Conservation (phyloP, 2,113 vertebrate genomes). For the Myrmophylax atrothorax region DNA sequence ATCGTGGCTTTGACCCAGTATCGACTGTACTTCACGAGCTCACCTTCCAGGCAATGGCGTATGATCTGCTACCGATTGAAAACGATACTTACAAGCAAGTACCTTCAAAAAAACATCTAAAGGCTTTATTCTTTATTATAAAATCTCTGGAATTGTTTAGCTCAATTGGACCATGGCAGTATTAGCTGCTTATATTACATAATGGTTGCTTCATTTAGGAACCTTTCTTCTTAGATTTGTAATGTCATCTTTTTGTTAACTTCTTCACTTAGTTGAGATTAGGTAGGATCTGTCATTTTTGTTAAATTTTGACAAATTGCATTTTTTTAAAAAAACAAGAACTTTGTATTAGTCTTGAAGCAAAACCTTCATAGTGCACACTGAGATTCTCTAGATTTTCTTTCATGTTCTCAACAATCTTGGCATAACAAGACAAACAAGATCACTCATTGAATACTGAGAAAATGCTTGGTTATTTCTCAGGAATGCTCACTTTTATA, state of each 20-base stretch:
- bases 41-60: slow-evolving; percentile 98
- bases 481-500: neutral
- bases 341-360: neutral
- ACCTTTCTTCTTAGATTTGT: neutral
- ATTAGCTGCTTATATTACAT: neutral
- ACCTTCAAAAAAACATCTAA: neutral
- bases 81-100: slow-evolving; percentile 92
- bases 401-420: neutral
- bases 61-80: slow-evolving; percentile 92
- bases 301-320: neutral
- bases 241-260: neutral
- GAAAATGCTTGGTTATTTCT: neutral
- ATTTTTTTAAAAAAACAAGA: neutral
- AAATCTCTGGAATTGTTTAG: neutral
- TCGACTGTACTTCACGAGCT: slow-evolving; percentile 95
- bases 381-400: neutral
- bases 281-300: neutral
- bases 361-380: neutral
- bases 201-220: neutral
- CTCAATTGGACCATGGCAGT: neutral
- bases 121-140: neutral
- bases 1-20: slow-evolving; percentile 93
- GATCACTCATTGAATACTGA: neutral
- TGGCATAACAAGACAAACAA: neutral
- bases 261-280: neutral